These are phyloP conservation scores for Acleris laterana DNA, from an alignment of 2,888 invertebrate genomes.

Conservation along the genomic window DNA sequence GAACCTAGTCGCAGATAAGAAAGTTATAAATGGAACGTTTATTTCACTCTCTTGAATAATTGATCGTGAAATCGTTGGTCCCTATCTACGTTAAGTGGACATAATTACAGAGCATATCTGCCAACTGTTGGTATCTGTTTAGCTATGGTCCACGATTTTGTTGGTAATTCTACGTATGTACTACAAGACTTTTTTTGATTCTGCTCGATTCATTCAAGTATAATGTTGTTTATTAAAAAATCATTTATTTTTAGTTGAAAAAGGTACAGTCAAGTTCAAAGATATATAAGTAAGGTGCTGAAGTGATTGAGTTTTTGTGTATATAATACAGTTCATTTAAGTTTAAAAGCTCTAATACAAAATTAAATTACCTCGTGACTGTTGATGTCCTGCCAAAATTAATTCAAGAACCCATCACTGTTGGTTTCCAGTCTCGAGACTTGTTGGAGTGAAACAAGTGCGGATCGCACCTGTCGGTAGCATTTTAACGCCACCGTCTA, in stretches of 20 bases:
- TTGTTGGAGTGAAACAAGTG: slow-evolving; percentile 9
- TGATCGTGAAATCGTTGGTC: slow-evolving; percentile 40
- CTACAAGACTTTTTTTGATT: too few relatives aligned
- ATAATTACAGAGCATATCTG: slow-evolving; percentile 31
- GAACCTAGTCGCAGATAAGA: slow-evolving; percentile 50
- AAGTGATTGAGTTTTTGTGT: too few relatives aligned
- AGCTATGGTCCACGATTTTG: background rate
- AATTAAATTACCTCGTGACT: too few relatives aligned
- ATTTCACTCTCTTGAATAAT: slow-evolving; percentile 51
- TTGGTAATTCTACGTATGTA: background rate
- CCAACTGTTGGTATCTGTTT: slow-evolving; percentile 10
- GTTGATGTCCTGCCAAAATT: background rate
- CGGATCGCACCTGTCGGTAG: slow-evolving; percentile 10
- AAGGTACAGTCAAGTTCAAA: too few relatives aligned
- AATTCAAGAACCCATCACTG: background rate
- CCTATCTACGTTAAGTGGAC: slow-evolving; percentile 34
- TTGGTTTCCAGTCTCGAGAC: background rate
- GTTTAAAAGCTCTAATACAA: too few relatives aligned
- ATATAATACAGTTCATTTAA: too few relatives aligned
- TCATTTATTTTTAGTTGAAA: too few relatives aligned
- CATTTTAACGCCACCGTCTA: slow-evolving; percentile 13
- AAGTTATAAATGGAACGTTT: slow-evolving; percentile 57
- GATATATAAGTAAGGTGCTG: too few relatives aligned
- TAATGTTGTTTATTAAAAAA: too few relatives aligned
- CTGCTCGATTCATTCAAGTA: too few relatives aligned